Evolutionary conservation across 2,113 vertebrate genomes (phyloP).

Genomic region (Charadrius vociferus): DNA sequence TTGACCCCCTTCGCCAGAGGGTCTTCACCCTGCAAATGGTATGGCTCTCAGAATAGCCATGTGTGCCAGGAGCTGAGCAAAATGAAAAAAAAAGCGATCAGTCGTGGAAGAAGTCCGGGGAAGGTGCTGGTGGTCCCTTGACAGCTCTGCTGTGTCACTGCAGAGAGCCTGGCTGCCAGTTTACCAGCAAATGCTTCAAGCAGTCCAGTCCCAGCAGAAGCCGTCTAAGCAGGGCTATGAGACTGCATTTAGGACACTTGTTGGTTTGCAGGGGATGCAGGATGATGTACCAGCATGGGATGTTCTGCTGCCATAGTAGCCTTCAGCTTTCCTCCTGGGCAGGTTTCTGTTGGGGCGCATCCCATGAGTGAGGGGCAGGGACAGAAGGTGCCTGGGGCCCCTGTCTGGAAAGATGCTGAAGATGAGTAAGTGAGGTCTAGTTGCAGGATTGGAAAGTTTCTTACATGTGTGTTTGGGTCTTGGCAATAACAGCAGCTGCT

Average conservation of each 20-base stretch:
- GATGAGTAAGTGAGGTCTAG: not conserved
- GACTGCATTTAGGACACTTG: not conserved
- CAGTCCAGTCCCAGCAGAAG: not conserved
- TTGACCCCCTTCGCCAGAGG: not conserved
- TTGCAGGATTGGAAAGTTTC: not conserved
- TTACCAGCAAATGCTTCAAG: not conserved
- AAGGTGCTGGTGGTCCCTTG: not conserved
- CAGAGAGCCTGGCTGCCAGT: not conserved
- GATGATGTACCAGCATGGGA: fast-evolving
- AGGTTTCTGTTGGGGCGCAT: not conserved
- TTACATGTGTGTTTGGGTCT: not conserved
- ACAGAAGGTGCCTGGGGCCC: not conserved
- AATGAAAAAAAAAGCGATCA: not conserved
- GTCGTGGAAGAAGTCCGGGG: not conserved
- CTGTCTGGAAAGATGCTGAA: not conserved
- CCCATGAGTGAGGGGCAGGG: not conserved
- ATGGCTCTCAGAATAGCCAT: not conserved
- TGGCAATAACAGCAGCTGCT: fast-evolving
- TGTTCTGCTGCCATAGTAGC: fast-evolving
- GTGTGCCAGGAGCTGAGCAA: not conserved
- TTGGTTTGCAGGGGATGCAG: not conserved
- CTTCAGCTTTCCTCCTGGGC: not conserved
- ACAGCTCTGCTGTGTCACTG: not conserved
- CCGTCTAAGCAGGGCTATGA: not conserved
- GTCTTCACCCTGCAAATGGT: not conserved